These are phyloP conservation scores for Epizoanthus rinbou DNA, from an alignment of 92 coral and sea anemone genomes.

Conservation along the genomic window DNA sequence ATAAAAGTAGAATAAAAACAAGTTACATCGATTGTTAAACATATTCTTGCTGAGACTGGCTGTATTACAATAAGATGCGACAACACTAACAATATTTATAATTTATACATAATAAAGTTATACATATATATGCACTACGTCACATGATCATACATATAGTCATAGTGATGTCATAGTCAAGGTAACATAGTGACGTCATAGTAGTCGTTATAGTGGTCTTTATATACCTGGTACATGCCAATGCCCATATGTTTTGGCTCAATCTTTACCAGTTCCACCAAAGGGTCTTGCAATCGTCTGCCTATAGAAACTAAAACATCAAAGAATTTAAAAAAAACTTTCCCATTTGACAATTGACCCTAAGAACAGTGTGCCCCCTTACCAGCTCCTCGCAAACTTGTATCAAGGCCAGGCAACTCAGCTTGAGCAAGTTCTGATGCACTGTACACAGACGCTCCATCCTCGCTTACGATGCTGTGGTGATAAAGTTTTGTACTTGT, in stretches of 20 bases:
- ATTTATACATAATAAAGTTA: no score
- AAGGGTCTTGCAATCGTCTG: constrained; percentile 88
- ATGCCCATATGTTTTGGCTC: constrained; percentile 97
- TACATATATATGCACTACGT: no score
- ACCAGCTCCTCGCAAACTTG: constrained; percentile 97
- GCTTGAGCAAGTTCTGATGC: constrained; percentile 87
- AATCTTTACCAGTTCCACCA: constrained; percentile 88
- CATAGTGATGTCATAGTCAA: no score
- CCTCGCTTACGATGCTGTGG: constrained; percentile 92
- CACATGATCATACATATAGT: no score
- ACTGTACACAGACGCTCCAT: constrained; percentile 94
- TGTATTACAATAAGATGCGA: no score
- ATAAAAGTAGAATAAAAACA: no score
- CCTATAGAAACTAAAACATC: constrained; percentile 83
- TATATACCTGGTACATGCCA: constrained; percentile 99
- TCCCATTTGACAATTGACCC: background rate
- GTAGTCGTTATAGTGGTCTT: background rate
- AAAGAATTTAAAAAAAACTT: background rate
- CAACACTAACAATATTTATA: no score
- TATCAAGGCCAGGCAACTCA: constrained; percentile 91
- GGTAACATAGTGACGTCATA: no score
- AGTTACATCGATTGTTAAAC: no score
- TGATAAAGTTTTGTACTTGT: background rate
- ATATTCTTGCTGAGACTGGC: no score
- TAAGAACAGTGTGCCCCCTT: constrained; percentile 5